These are phyloP conservation scores for Pachydiplax longipennis DNA, from an alignment of 2,888 invertebrate genomes.

Conservation along the genomic window DNA sequence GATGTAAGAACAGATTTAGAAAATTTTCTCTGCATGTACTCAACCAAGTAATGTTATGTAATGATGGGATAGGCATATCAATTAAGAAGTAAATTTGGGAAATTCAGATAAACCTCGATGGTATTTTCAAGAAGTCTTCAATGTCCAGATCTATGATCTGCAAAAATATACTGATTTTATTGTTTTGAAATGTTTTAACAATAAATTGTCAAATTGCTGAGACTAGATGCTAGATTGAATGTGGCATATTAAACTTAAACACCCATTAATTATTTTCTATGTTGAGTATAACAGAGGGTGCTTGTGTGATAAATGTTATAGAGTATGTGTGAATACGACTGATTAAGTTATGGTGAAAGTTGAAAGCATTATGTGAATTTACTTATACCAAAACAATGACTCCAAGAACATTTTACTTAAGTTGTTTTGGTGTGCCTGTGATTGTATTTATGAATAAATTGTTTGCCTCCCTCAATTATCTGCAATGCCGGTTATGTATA, in stretches of 20 bases:
- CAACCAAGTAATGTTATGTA: slow-evolving; percentile 16
- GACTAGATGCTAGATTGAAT: slow-evolving; percentile 2
- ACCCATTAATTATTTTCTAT: neutral
- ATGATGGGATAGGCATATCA: slow-evolving; percentile 41
- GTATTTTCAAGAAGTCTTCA: neutral
- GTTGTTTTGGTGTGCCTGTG: slow-evolving; percentile 43
- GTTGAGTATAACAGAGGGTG: slow-evolving; percentile 9
- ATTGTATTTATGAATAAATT: slow-evolving; percentile 28
- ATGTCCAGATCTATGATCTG: neutral
- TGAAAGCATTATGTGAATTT: slow-evolving; percentile 26
- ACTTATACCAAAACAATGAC: slow-evolving; percentile 38
- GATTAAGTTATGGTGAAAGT: slow-evolving; percentile 19
- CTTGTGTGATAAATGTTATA: slow-evolving; percentile 34
- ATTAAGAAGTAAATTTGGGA: neutral
- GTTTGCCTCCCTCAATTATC: slow-evolving; percentile 15
- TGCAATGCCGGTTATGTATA: slow-evolving; percentile 27
- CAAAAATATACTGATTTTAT: neutral
- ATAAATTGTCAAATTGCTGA: neutral
- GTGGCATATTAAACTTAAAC: slow-evolving; percentile 15
- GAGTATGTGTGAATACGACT: slow-evolving; percentile 16
- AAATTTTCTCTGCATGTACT: slow-evolving; percentile 9
- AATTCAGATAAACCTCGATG: neutral
- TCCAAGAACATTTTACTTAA: slow-evolving; percentile 11
- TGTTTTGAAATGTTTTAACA: neutral
- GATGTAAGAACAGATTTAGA: neutral